phyloP scores from a whole-genome alignment of 1,140 invertebrate genomes.

The Rhysida immarginata region DNA sequence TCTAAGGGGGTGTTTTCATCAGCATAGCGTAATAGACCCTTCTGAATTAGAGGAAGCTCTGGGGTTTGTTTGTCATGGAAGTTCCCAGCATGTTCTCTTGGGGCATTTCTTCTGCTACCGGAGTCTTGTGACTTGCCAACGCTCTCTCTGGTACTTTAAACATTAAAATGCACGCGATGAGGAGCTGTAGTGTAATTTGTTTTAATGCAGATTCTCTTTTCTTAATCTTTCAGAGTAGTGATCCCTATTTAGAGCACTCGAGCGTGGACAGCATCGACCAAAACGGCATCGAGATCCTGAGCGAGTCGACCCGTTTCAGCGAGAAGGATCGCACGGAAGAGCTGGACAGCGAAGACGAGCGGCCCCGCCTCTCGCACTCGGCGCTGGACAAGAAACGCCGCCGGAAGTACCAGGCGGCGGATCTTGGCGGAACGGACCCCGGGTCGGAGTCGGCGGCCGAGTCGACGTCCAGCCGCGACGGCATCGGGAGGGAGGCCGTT shows the following conservation, averaged over 20 bases:
- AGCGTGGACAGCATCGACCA: constrained; percentile 2
- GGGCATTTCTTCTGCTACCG: too few relatives aligned
- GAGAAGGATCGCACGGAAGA: background rate
- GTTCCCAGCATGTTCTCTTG: too few relatives aligned
- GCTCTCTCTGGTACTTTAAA: too few relatives aligned
- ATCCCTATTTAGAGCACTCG: constrained; percentile 1
- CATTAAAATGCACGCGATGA: too few relatives aligned
- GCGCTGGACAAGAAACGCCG: background rate
- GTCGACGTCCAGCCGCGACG: constrained; percentile 2
- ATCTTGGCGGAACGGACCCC: background rate
- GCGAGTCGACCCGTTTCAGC: background rate
- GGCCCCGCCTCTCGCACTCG: background rate
- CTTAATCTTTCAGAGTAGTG: constrained; percentile 1
- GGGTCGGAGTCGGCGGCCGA: background rate
- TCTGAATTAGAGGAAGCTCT: too few relatives aligned
- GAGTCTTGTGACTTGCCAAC: too few relatives aligned
- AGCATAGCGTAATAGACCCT: too few relatives aligned
- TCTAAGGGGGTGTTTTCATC: too few relatives aligned
- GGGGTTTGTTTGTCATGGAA: too few relatives aligned
- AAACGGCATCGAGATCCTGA: constrained; percentile 1
- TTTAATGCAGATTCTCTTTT: background rate
- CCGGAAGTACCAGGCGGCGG: background rate
- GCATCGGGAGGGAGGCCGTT: background rate
- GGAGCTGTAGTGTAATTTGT: background rate
- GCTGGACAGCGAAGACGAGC: background rate